phyloP scores from a whole-genome alignment of 2,113 vertebrate species.

The Callithrix jacchus region DNA sequence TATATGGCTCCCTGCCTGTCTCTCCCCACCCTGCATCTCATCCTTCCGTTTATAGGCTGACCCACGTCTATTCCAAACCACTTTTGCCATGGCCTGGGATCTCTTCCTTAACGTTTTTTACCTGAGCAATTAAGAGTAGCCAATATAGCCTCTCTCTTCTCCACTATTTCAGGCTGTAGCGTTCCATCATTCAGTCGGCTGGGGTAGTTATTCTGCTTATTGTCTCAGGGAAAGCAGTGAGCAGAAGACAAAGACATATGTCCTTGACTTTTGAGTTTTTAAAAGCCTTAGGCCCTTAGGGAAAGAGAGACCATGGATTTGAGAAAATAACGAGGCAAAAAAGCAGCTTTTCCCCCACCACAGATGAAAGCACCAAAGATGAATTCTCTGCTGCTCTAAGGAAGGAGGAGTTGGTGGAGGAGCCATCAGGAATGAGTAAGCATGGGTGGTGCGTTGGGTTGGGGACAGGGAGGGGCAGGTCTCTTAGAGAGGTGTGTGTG shows the following conservation, averaged over 20 bases:
- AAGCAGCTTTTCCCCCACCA: not conserved
- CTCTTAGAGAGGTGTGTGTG: not conserved
- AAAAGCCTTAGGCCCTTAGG: not conserved
- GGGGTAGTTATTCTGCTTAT: not conserved
- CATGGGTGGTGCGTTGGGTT: too few relatives aligned
- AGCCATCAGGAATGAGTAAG: not conserved
- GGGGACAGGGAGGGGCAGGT: not conserved
- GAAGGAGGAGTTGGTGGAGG: not conserved
- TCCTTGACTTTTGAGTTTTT: conserved; percentile 3
- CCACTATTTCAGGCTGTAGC: not conserved
- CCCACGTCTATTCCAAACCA: not conserved
- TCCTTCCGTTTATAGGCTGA: not conserved
- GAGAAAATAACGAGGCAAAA: conserved; percentile 36
- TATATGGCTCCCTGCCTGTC: not conserved
- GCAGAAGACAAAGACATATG: not conserved
- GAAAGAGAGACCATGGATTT: not conserved
- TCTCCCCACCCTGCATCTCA: not conserved
- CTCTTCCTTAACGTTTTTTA: not conserved
- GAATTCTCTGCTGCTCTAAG: not conserved
- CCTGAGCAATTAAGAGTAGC: not conserved
- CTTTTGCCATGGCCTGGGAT: not conserved
- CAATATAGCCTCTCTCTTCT: not conserved
- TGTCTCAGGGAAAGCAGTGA: not conserved
- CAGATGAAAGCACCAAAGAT: not conserved
- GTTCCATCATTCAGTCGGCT: not conserved